A percentile compares a stretch with the other conserved stretches of the same genome.
Conservation (phyloP, 1,140 invertebrate species). For the Aplysia californica region DNA sequence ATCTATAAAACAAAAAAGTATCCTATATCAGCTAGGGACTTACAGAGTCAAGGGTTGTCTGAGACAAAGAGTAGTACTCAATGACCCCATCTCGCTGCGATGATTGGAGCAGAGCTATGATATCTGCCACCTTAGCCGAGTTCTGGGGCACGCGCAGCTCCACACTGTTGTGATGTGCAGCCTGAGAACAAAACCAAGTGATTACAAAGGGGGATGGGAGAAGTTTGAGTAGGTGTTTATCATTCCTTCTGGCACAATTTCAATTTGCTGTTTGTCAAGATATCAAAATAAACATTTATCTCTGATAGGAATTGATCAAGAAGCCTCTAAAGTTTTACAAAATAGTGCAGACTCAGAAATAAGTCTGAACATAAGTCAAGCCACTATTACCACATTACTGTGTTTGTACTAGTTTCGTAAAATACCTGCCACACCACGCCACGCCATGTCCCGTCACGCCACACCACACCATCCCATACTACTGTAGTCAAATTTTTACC, state of each 20-base stretch:
- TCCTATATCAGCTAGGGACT: background rate
- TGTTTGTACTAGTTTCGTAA: no score
- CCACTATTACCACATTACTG: no score
- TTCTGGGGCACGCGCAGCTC: constrained; percentile 74
- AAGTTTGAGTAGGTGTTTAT: background rate
- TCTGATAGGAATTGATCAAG: background rate
- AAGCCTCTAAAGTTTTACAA: background rate
- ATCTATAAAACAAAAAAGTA: background rate
- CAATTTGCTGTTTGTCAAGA: background rate
- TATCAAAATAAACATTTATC: no score
- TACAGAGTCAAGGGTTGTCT: constrained; percentile 69
- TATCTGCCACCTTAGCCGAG: constrained; percentile 40
- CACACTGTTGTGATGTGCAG: constrained; percentile 69
- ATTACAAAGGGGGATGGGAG: no score
- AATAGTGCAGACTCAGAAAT: background rate
- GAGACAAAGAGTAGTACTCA: constrained; percentile 68
- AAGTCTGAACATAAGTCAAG: no score
- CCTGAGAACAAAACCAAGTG: constrained; percentile 30
- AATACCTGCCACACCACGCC: no score
- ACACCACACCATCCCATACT: no score
- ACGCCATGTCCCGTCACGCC: no score
- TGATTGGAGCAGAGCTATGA: constrained; percentile 56
- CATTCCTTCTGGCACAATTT: background rate
- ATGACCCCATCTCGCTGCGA: constrained; percentile 54
- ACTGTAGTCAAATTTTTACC: background rate